These are phyloP conservation scores for Paramormyrops kingsleyae DNA, from an alignment of 2,113 vertebrate genomes.

Conservation along the genomic window DNA sequence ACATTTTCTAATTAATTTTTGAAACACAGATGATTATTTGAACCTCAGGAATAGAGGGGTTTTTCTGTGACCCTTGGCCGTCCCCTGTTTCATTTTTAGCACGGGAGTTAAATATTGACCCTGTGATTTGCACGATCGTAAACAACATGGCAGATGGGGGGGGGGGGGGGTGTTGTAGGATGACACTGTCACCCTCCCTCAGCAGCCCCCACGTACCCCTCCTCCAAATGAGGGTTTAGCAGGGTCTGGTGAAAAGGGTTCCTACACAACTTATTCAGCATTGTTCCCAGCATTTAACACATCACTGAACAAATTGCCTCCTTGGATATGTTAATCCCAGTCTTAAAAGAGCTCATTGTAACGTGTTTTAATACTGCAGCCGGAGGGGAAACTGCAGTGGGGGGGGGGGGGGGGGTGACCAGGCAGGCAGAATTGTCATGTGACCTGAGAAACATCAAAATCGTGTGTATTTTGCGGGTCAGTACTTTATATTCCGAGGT, in stretches of 20 bases:
- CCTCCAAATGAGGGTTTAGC: constrained; percentile 24
- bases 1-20: neutral
- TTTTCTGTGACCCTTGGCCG: neutral
- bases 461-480: constrained; percentile 62
- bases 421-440: constrained; percentile 49
- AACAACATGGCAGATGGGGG: neutral
- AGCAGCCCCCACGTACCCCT: neutral
- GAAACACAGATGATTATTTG: neutral
- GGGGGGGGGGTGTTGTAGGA: neutral
- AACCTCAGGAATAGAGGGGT: neutral
- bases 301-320: constrained; percentile 71
- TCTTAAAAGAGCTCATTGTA: constrained; percentile 70
- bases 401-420: neutral
- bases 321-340: constrained; percentile 72
- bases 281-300: constrained; percentile 65
- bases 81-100: neutral
- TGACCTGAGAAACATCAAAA: constrained; percentile 63
- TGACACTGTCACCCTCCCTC: neutral
- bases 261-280: constrained; percentile 50
- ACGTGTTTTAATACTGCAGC: constrained; percentile 53
- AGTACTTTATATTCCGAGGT: constrained; percentile 45
- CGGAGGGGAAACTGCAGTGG: constrained; percentile 25
- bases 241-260: constrained; percentile 46
- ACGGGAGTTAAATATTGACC: constrained; percentile 7
- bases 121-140: neutral